Percentiles rank a stretch among this genome's conserved stretches.
Conservation (phyloP, 2,113 vertebrate species). For the Dinomys branickii region DNA sequence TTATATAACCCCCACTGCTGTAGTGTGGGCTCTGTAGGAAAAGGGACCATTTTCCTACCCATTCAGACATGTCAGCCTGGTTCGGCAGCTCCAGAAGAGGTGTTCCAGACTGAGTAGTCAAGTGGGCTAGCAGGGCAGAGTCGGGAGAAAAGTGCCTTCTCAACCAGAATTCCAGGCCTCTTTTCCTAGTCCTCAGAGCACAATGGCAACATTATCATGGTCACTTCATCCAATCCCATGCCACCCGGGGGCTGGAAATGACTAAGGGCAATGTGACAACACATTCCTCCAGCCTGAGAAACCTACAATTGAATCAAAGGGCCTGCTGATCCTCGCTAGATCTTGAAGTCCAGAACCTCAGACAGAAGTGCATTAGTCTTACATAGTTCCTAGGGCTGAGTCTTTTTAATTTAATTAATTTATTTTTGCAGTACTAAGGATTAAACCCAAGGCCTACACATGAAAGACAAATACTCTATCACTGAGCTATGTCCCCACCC, state of each 20-base stretch:
- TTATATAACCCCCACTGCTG: background rate
- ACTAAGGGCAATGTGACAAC: background rate
- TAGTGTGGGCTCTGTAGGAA: background rate
- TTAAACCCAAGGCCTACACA: background rate
- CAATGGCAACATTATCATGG: slow-evolving; percentile 54
- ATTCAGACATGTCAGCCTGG: background rate
- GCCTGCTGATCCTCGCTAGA: background rate
- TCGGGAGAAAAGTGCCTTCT: background rate
- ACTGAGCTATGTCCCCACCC: background rate
- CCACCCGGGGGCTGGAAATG: background rate
- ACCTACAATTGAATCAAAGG: background rate
- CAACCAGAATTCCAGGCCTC: background rate
- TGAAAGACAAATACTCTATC: background rate
- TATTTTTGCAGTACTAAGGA: background rate
- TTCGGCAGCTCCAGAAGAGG: background rate
- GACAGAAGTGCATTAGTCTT: background rate
- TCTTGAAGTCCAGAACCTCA: background rate
- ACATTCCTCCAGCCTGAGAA: slow-evolving; percentile 23
- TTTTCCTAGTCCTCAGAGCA: slow-evolving; percentile 51
- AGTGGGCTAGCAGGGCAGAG: background rate
- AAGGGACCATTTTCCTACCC: background rate
- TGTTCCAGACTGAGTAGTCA: background rate
- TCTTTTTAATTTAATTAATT: background rate
- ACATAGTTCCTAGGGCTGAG: background rate
- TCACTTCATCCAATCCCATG: slow-evolving; percentile 14